These are phyloP conservation scores for Pectinophora gossypiella DNA, from an alignment of 1,140 invertebrate genomes.

Conservation along the genomic window DNA sequence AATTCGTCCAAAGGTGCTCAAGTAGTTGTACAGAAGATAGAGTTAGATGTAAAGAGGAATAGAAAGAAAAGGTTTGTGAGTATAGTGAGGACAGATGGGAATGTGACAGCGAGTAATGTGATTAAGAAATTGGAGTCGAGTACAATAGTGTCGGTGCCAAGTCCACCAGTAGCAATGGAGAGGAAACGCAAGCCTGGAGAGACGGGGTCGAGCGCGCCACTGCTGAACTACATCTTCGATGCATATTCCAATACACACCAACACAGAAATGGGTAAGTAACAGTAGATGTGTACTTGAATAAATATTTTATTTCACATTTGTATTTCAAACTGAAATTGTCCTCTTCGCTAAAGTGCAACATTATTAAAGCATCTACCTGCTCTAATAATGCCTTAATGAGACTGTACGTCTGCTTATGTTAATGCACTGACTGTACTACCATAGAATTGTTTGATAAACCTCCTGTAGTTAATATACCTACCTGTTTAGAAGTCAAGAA, in stretches of 20 bases:
- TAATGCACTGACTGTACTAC: too few species aligned
- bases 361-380: too few species aligned
- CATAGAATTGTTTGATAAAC: too few species aligned
- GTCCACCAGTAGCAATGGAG: slow-evolving; percentile 31
- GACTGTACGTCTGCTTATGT: too few species aligned
- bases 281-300: too few species aligned
- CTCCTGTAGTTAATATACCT: too few species aligned
- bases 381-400: too few species aligned
- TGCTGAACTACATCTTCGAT: slow-evolving; percentile 70
- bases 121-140: slow-evolving; percentile 20
- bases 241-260: slow-evolving; percentile 65
- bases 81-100: slow-evolving; percentile 31
- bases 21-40: slow-evolving; percentile 23
- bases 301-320: too few species aligned
- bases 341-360: too few species aligned
- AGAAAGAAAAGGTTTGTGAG: slow-evolving; percentile 44
- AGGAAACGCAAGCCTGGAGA: slow-evolving; percentile 50
- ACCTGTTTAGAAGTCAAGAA: too few species aligned
- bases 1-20: slow-evolving; percentile 31
- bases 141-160: slow-evolving; percentile 17
- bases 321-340: too few species aligned
- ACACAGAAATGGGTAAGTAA: slow-evolving; percentile 45
- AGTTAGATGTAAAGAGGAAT: slow-evolving; percentile 24
- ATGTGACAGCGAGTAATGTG: slow-evolving; percentile 16
- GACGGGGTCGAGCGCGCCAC: slow-evolving; percentile 56